Base-by-base conservation (phyloP, 1,140 invertebrate species). In the Ctenoplectra terminalis region DNA sequence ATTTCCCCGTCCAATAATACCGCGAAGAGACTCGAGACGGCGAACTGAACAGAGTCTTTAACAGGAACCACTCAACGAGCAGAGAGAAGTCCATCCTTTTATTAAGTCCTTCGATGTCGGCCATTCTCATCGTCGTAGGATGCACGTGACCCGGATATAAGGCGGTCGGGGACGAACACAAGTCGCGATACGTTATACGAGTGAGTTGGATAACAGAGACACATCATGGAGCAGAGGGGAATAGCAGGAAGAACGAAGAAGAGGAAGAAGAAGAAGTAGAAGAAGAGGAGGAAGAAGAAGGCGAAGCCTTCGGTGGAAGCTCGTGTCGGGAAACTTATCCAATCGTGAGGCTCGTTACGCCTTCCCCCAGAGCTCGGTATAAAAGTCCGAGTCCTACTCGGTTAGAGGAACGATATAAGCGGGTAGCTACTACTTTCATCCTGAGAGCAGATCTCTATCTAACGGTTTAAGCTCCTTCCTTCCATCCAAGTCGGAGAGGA, bases 401-500 rank as follows among this genome's bases (percentile, higher is more conserved):
- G 85, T 87, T 85, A 80, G 82, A 88, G 73, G 74, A 87, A 85
- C 82, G 90, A 88, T 93, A 92, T 92, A 92, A 93, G 91, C 89
- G 92, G 82, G 90, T 90, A 90, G 91, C 89, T 93, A 92, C 90
- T 92, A 93, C 92, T 93, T 93, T 91, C 91, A 90, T 92, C 89
- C 90, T 85, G 87, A 92, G 89, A 87, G 91, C 90, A 93, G 93
- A 94, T 94, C 93, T 93, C 90, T 94, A 94, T 94, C 93, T 93
- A 93, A 94, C 92, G 91, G 92, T 94, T 94, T 94, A 94, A 94
- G 92, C 92, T 93, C 89, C 89, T 90, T 90, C 86, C 81, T 88
- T 88, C 83, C 87, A 82, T 87, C 64, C 64, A 61, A 69, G 54
- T 48, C 64, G 31, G 20, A 15, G 69, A 73, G 85, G 70, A 26